phyloP scores from a whole-genome alignment of 2,888 invertebrate genomes.

The Hemithea aestivaria region DNA sequence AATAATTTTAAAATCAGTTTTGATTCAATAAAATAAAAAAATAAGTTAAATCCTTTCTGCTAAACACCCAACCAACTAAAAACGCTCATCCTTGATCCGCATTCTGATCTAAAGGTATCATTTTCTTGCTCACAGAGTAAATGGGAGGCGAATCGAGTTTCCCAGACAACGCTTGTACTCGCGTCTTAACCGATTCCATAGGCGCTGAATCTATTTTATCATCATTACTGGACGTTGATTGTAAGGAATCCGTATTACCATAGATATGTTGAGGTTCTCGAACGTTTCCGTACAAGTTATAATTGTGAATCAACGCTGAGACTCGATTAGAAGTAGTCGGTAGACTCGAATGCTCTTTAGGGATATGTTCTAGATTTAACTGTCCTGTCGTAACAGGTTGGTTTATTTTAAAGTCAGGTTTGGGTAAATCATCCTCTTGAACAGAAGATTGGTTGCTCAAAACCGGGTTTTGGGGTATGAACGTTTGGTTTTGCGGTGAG shows the following conservation, averaged over 20 bases:
- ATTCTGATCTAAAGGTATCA: conserved; percentile 57
- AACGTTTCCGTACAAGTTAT: conserved; percentile 69
- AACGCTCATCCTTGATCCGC: conserved; percentile 57
- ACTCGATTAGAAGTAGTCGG: conserved; percentile 63
- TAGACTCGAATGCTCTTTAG: conserved; percentile 66
- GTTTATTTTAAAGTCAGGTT: conserved; percentile 71
- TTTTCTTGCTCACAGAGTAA: conserved; percentile 70
- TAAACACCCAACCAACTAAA: conserved; percentile 39
- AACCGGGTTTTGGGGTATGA: conserved; percentile 26
- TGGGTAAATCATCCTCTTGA: conserved; percentile 53
- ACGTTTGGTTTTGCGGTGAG: conserved; percentile 37
- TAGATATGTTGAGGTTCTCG: conserved; percentile 67
- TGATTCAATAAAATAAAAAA: too few relatives aligned
- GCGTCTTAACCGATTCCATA: conserved; percentile 65
- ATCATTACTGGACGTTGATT: conserved; percentile 47
- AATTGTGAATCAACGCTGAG: conserved; percentile 69
- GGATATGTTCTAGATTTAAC: conserved; percentile 35
- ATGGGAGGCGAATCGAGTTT: conserved; percentile 64
- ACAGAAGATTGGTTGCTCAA: conserved; percentile 50
- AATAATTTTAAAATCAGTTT: too few relatives aligned
- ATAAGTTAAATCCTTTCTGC: too few relatives aligned
- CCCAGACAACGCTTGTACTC: conserved; percentile 65
- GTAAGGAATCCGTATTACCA: conserved; percentile 61
- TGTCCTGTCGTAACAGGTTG: conserved; percentile 68
- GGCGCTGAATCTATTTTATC: conserved; percentile 64